phyloP scores from a whole-genome alignment of 1,140 invertebrate genomes.

The Octopus bimaculoides region DNA sequence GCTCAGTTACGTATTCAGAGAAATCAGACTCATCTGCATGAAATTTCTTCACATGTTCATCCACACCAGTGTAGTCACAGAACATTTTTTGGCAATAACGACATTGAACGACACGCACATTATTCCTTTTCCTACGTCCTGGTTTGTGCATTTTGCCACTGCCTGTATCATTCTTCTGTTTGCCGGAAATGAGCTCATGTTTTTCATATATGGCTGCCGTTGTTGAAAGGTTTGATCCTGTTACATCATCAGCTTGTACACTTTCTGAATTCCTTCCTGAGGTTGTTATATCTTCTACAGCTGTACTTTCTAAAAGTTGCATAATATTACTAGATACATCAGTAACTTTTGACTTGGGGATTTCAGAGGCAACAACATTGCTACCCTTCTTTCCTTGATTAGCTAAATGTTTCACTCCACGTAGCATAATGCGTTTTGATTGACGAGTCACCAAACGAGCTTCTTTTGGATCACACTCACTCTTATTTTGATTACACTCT shows the following conservation, averaged over 20 bases:
- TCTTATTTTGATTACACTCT: neutral
- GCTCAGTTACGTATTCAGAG: constrained; percentile 25
- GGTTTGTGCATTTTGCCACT: neutral
- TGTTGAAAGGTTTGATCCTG: neutral
- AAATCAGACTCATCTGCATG: constrained; percentile 26
- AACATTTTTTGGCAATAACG: constrained; percentile 30
- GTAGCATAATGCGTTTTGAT: neutral
- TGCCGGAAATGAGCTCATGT: too few species aligned
- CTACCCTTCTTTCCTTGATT: neutral
- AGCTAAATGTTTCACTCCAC: neutral
- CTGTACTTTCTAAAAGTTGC: neutral
- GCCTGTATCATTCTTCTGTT: neutral
- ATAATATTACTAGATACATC: neutral
- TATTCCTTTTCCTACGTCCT: constrained; percentile 12
- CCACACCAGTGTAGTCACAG: constrained; percentile 32
- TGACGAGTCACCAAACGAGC: neutral
- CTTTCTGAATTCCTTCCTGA: neutral
- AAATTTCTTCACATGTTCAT: constrained; percentile 31
- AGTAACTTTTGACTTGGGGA: neutral
- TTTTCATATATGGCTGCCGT: too few species aligned
- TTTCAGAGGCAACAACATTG: neutral
- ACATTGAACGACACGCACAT: constrained; percentile 10
- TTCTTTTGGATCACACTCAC: neutral
- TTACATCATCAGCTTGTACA: neutral
- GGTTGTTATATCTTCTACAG: neutral